phyloP scores from a whole-genome alignment of 64 coral and sea anemone genomes.

The Pocillopora verrucosa region DNA sequence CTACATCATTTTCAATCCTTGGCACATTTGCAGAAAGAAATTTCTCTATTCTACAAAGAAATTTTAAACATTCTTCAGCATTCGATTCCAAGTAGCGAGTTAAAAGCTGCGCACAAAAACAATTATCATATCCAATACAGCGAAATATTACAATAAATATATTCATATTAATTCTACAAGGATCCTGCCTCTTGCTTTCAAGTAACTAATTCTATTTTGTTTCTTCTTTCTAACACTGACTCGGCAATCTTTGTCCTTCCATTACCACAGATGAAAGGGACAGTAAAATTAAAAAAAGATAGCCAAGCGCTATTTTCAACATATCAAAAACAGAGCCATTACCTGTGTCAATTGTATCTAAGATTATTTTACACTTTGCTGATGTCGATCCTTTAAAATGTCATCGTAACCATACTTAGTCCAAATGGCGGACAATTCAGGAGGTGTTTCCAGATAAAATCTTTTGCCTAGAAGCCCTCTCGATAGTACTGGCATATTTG shows the following conservation, averaged over 20 bases:
- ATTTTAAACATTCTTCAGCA: neutral
- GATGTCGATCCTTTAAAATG: neutral
- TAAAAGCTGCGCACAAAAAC: neutral
- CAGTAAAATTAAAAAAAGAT: neutral
- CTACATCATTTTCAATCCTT: neutral
- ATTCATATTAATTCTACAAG: neutral
- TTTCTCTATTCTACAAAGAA: neutral
- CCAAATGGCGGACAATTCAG: neutral
- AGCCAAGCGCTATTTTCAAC: neutral
- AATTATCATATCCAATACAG: neutral
- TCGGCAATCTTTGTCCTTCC: neutral
- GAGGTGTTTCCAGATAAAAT: neutral
- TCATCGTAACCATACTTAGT: neutral
- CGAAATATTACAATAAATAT: neutral
- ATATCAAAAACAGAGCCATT: neutral
- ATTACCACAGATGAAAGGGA: neutral
- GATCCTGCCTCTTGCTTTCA: neutral
- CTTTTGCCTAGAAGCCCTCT: neutral
- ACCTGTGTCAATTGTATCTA: neutral
- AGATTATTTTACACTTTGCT: neutral
- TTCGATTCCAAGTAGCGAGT: slow-evolving; percentile 2
- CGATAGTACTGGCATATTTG: neutral
- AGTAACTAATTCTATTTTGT: neutral
- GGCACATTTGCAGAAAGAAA: neutral
- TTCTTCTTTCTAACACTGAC: neutral